Conservation (phyloP, 2,888 invertebrate genomes). For the Taenaris catops region DNA sequence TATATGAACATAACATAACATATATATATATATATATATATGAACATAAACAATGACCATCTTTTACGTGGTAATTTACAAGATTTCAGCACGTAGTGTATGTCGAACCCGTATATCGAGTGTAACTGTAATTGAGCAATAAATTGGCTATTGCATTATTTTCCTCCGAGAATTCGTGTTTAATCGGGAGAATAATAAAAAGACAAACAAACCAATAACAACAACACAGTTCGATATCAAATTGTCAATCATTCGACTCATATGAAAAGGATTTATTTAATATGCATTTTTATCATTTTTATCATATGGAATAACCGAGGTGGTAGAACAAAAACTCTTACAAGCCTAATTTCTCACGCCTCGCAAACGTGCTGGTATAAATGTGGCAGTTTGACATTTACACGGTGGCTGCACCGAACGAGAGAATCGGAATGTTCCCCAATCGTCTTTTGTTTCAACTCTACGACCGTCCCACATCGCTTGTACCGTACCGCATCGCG, state of each 20-base stretch:
- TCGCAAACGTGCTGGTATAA: slow-evolving; percentile 20
- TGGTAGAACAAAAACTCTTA: slow-evolving; percentile 23
- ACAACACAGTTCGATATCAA: slow-evolving; percentile 3
- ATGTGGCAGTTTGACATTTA: slow-evolving; percentile 64
- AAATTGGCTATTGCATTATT: too few relatives aligned
- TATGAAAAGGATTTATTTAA: slow-evolving; percentile 10
- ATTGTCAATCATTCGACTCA: slow-evolving; percentile 10
- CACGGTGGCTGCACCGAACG: slow-evolving; percentile 32
- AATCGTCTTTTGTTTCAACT: slow-evolving; percentile 3
- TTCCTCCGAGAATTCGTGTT: too few relatives aligned
- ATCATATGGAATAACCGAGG: not conserved
- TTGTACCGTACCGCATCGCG: too few relatives aligned
- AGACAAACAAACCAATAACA: not conserved
- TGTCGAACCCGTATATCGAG: too few relatives aligned
- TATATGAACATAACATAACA: too few relatives aligned
- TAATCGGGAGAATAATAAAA: too few relatives aligned
- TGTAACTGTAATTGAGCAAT: too few relatives aligned
- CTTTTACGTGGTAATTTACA: too few relatives aligned
- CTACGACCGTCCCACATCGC: too few relatives aligned
- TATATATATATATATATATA: too few relatives aligned
- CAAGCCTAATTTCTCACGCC: slow-evolving; percentile 27
- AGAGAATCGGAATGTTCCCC: slow-evolving; percentile 21
- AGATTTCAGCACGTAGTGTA: too few relatives aligned
- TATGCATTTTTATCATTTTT: not conserved
- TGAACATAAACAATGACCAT: too few relatives aligned